These are phyloP conservation scores for Pocillopora verrucosa DNA, from an alignment of 64 coral and sea anemone species.

Conservation along the genomic window DNA sequence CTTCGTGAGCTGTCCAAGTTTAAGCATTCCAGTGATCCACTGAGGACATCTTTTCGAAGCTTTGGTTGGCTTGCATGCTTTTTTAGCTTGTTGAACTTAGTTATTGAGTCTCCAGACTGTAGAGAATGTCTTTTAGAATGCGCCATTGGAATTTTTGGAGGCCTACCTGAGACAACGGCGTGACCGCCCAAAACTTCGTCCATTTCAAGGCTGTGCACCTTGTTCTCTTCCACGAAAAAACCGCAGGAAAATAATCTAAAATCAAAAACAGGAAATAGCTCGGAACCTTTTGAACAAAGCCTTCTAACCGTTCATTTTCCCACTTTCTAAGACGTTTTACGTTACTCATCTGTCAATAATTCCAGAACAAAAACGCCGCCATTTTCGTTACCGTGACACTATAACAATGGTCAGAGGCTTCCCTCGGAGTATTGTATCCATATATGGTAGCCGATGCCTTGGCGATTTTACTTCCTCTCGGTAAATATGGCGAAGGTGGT, in stretches of 20 bases:
- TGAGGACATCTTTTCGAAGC: constrained; percentile 68
- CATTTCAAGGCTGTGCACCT: neutral
- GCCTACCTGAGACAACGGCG: constrained; percentile 28
- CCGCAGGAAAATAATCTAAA: neutral
- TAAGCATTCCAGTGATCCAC: constrained; percentile 62
- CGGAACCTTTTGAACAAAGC: neutral
- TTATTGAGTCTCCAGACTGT: constrained; percentile 74
- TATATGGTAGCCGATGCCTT: constrained; percentile 52
- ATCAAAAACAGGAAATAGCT: neutral
- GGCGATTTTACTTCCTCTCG: constrained; percentile 40
- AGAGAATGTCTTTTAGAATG: constrained; percentile 83
- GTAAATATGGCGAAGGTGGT: constrained; percentile 84
- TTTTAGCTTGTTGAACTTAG: constrained; percentile 66
- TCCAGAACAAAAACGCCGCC: constrained; percentile 96
- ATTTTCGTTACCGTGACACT: constrained; percentile 92
- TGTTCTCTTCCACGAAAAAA: neutral
- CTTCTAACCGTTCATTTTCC: constrained; percentile 1
- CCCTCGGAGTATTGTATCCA: constrained; percentile 21
- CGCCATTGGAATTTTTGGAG: constrained; percentile 58
- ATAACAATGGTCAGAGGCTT: constrained; percentile 91
- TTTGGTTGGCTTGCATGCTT: constrained; percentile 80
- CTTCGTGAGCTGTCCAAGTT: constrained; percentile 55
- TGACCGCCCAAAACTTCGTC: constrained; percentile 46
- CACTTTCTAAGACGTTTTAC: neutral
- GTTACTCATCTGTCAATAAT: constrained; percentile 25